A percentile compares a stretch with the other conserved stretches of the same genome.
Conservation (phyloP, 2,888 invertebrate genomes). For the Rhorus exstirpatorius region DNA sequence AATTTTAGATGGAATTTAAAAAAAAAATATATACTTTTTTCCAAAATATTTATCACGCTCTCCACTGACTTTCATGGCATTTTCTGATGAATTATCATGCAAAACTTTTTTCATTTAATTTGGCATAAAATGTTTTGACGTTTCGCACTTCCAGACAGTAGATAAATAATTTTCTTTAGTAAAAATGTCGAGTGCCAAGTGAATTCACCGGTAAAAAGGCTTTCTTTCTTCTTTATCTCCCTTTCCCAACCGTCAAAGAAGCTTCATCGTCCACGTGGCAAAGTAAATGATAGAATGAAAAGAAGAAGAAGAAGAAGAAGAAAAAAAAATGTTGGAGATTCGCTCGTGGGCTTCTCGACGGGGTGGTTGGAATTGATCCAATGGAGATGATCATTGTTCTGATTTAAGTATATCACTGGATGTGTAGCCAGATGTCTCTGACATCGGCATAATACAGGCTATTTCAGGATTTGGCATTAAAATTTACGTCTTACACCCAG, state of each 20-base stretch:
- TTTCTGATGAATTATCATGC: too few species aligned
- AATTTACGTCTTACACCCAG: constrained; percentile 19
- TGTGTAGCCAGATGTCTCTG: constrained; percentile 72
- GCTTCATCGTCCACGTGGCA: constrained; percentile 26
- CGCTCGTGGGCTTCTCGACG: constrained; percentile 33
- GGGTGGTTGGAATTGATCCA: constrained; percentile 80
- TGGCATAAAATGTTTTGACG: too few species aligned
- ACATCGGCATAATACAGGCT: constrained; percentile 9
- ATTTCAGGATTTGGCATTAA: constrained; percentile 1
- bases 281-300: constrained; percentile 45
- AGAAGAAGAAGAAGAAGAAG: too few species aligned
- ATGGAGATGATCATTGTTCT: constrained; percentile 80
- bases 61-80: too few species aligned
- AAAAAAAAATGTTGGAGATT: constrained; percentile 40
- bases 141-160: too few species aligned
- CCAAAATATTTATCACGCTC: too few species aligned
- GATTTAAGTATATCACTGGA: constrained; percentile 76
- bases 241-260: constrained; percentile 14
- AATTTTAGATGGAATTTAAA: too few species aligned
- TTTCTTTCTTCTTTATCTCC: constrained; percentile 23
- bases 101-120: too few species aligned
- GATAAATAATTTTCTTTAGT: constrained; percentile 41
- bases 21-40: too few species aligned
- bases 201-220: constrained; percentile 26
- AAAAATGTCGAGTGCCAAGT: constrained; percentile 57